phyloP scores from a whole-genome alignment of 2,888 invertebrate genomes.

The Caradrina clavipalpis region DNA sequence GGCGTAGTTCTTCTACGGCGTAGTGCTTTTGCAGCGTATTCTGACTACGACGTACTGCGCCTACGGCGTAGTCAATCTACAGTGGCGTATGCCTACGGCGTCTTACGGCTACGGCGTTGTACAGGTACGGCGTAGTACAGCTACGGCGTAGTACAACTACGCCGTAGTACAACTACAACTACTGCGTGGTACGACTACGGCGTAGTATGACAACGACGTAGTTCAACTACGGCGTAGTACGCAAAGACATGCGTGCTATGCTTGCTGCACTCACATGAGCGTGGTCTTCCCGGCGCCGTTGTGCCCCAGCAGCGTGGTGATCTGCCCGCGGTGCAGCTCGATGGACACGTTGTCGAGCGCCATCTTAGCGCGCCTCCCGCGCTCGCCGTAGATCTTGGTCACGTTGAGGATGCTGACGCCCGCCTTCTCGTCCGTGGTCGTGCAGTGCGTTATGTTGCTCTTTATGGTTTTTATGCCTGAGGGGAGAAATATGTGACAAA shows the following conservation, averaged over 20 bases:
- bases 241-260: too few relatives aligned
- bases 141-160: background rate
- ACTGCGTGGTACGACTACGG: background rate
- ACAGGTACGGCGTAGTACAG: background rate
- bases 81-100: background rate
- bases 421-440: constrained; percentile 83
- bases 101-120: background rate
- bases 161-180: background rate
- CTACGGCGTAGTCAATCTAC: background rate
- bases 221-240: background rate
- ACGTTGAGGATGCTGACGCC: constrained; percentile 95
- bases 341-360: constrained; percentile 95
- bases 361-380: constrained; percentile 79
- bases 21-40: too few relatives aligned
- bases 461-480: constrained; percentile 78
- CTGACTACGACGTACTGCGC: too few relatives aligned
- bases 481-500: background rate
- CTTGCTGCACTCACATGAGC: constrained; percentile 92
- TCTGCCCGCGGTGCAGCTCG: constrained; percentile 95
- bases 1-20: too few relatives aligned
- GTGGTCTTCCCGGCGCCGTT: constrained; percentile 98
- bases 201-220: background rate
- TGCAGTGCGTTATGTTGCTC: constrained; percentile 75
- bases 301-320: constrained; percentile 96
- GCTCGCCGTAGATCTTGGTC: constrained; percentile 92